phyloP scores from a whole-genome alignment of 2,888 invertebrate species.

The Mamestra brassicae region DNA sequence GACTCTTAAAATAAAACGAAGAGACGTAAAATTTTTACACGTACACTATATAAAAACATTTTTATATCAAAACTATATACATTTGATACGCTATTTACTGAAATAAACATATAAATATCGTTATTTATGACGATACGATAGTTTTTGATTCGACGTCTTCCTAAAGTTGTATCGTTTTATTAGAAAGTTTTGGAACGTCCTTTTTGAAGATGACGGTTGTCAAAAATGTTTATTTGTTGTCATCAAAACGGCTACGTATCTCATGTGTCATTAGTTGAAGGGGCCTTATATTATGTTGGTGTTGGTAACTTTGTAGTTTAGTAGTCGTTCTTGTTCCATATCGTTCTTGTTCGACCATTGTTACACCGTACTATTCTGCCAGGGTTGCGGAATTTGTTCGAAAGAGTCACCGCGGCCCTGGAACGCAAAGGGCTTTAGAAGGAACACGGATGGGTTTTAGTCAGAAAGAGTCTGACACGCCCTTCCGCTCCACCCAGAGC shows the following conservation, averaged over 20 bases:
- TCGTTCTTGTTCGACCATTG: no score
- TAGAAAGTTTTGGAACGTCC: constrained; percentile 40
- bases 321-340: neutral
- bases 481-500: no score
- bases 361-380: no score
- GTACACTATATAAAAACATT: constrained; percentile 58
- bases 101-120: constrained; percentile 55
- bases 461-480: no score
- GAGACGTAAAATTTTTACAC: constrained; percentile 66
- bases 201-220: constrained; percentile 12
- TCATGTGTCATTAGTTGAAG: neutral
- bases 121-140: constrained; percentile 55
- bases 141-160: constrained; percentile 52
- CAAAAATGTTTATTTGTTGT: constrained; percentile 52
- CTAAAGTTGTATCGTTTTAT: constrained; percentile 26
- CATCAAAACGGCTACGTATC: constrained; percentile 34
- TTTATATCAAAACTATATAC: constrained; percentile 47
- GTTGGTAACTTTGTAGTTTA: constrained; percentile 2
- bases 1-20: constrained; percentile 74
- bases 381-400: no score
- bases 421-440: no score
- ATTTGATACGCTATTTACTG: constrained; percentile 54
- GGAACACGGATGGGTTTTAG: no score
- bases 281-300: neutral
- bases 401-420: no score